These are phyloP conservation scores for Chiloscyllium plagiosum DNA, from an alignment of 2,113 vertebrate genomes.

Conservation along the genomic window DNA sequence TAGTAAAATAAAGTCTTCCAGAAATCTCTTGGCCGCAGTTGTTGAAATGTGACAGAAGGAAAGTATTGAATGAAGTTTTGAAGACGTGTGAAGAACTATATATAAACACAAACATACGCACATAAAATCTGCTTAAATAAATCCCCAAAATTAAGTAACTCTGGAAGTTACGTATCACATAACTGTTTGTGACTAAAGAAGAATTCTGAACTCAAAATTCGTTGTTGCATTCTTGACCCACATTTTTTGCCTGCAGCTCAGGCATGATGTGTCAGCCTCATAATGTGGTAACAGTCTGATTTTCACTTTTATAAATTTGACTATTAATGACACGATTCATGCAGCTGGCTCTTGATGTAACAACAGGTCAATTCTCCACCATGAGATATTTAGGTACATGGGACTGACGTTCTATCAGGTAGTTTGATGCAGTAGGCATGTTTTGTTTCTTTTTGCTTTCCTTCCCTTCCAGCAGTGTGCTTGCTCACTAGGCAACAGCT, in stretches of 20 bases:
- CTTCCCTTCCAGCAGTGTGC: too few species aligned
- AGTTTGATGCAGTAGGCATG: too few species aligned
- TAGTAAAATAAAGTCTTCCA: background rate
- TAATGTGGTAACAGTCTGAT: too few species aligned
- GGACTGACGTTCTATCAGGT: too few species aligned
- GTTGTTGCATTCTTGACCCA: background rate
- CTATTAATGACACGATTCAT: too few species aligned
- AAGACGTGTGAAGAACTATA: background rate
- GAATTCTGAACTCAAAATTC: background rate
- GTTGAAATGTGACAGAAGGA: background rate
- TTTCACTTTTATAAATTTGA: too few species aligned
- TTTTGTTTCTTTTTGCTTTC: too few species aligned
- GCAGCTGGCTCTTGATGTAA: too few species aligned
- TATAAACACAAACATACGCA: background rate
- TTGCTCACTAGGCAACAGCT: too few species aligned
- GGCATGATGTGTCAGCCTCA: too few species aligned
- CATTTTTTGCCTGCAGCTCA: background rate
- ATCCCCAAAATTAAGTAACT: background rate
- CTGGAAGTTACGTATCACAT: background rate
- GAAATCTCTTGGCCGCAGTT: background rate
- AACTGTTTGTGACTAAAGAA: background rate
- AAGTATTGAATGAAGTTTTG: background rate
- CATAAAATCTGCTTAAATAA: background rate
- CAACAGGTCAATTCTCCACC: too few species aligned
- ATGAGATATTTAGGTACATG: too few species aligned